Evolutionary conservation across 1,140 invertebrate species (phyloP).

Genomic region (Lepeophtheirus salmonis): DNA sequence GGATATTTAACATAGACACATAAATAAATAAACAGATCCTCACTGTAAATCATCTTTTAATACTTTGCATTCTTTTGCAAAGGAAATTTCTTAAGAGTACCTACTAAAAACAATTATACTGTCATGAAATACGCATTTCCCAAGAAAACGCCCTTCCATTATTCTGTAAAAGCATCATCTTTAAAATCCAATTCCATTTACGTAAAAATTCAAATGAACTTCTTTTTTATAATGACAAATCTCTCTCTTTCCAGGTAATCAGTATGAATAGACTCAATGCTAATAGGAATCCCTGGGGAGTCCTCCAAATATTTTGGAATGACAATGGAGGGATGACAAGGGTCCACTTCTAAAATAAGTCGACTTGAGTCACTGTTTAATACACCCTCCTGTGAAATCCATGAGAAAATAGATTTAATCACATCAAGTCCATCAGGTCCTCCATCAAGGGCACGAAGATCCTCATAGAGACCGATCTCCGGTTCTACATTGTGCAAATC

Average conservation of each 20-base stretch:
- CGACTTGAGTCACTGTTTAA: constrained; percentile 27
- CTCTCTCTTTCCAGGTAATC: constrained; percentile 5
- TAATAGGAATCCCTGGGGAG: background rate
- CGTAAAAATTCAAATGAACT: too few relatives aligned
- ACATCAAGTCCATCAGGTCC: constrained; percentile 39
- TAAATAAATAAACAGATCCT: too few relatives aligned
- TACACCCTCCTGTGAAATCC: constrained; percentile 32
- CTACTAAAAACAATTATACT: too few relatives aligned
- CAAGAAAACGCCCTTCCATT: too few relatives aligned
- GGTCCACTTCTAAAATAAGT: constrained; percentile 31
- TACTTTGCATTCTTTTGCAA: too few relatives aligned
- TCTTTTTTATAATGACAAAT: constrained; percentile 4
- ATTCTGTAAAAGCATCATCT: too few relatives aligned
- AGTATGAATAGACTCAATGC: background rate
- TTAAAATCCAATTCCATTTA: too few relatives aligned
- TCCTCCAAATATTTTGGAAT: constrained; percentile 2
- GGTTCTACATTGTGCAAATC: constrained; percentile 34
- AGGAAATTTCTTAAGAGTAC: too few relatives aligned
- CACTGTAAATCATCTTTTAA: too few relatives aligned
- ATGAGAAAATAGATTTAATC: constrained; percentile 35
- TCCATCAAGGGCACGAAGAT: constrained; percentile 39
- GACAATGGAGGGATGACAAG: constrained; percentile 12
- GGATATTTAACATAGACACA: too few relatives aligned
- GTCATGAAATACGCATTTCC: too few relatives aligned
- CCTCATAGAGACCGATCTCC: constrained; percentile 42